Conservation (phyloP, 2,113 vertebrate species). For the Mesitornis unicolor region DNA sequence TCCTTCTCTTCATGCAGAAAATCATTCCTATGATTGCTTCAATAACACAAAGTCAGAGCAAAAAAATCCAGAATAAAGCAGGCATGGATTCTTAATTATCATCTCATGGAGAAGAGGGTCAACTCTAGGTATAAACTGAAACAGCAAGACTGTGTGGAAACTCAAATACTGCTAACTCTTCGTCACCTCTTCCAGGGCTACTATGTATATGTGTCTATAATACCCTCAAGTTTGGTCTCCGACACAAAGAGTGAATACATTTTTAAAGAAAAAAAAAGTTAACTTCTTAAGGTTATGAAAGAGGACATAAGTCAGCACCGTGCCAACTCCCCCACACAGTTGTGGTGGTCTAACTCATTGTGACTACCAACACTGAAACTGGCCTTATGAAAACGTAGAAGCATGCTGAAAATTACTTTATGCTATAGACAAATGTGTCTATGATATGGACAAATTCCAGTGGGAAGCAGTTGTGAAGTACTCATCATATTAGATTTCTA, state of each 20-base stretch:
- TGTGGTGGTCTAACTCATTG: neutral
- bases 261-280: neutral
- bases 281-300: neutral
- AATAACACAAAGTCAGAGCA: neutral
- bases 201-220: neutral
- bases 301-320: neutral
- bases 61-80: neutral
- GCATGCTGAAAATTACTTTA: neutral
- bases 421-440: neutral
- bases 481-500: neutral
- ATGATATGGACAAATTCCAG: neutral
- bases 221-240: neutral
- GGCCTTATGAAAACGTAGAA: neutral
- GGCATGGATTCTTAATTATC: neutral
- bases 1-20: neutral
- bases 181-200: neutral
- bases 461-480: neutral
- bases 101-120: neutral
- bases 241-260: neutral
- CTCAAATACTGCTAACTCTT: neutral
- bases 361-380: neutral
- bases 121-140: neutral
- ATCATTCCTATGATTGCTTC: neutral
- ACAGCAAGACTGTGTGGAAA: neutral
- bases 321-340: neutral